Conservation (phyloP, 2,113 vertebrate species). For the Tor tambroides region DNA sequence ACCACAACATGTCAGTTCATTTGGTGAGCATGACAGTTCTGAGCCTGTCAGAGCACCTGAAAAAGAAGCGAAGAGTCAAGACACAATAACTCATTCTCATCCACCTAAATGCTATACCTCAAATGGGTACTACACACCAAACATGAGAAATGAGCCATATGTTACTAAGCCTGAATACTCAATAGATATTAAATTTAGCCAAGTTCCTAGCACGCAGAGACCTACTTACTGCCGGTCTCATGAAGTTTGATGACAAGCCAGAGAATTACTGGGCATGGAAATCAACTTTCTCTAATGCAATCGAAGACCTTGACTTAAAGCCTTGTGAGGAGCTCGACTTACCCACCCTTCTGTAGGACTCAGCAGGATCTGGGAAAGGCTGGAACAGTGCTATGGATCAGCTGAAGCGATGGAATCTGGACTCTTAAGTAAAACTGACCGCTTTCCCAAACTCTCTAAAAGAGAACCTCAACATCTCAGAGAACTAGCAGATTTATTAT, state of each 20-base stretch:
- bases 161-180: not conserved
- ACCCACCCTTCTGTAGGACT: not conserved
- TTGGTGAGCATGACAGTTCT: not conserved
- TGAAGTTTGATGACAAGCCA: conserved; percentile 15
- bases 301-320: not conserved
- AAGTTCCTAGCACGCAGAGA: not conserved
- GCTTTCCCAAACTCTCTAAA: not conserved
- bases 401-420: not conserved
- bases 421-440: not conserved
- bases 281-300: not conserved
- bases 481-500: not conserved
- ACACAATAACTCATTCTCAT: not conserved
- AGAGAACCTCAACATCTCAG: not conserved
- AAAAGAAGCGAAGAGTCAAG: not conserved
- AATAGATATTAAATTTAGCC: not conserved
- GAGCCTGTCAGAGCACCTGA: not conserved
- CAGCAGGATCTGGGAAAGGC: conserved; percentile 1
- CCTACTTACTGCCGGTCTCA: too few species aligned
- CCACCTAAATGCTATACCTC: not conserved
- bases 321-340: conserved; percentile 7
- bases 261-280: not conserved
- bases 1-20: not conserved
- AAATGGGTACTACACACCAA: not conserved
- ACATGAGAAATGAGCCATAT: not conserved
- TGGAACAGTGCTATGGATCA: not conserved